phyloP scores from a whole-genome alignment of 1,140 invertebrate genomes.

The Ostrea denselamellosa region DNA sequence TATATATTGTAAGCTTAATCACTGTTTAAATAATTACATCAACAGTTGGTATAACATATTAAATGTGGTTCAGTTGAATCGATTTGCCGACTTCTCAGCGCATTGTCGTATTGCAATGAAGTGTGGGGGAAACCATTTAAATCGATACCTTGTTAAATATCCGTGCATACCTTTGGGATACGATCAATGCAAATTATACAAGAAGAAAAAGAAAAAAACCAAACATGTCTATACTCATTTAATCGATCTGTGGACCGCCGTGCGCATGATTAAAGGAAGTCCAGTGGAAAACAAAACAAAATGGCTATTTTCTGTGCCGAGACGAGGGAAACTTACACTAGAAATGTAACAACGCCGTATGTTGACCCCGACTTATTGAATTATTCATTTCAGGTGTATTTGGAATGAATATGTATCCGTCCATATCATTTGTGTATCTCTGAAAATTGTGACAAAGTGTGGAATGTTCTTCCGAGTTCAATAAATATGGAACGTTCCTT shows the following conservation, averaged over 20 bases:
- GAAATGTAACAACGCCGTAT: background rate
- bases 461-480: background rate
- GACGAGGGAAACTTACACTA: background rate
- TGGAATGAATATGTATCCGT: too few species aligned
- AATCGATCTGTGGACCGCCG: background rate
- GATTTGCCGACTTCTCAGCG: background rate
- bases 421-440: too few species aligned
- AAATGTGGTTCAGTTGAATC: background rate
- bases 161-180: background rate
- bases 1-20: too few species aligned
- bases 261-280: slow-evolving; percentile 25
- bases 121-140: background rate
- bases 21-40: too few species aligned
- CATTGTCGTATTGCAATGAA: background rate
- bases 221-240: slow-evolving; percentile 9
- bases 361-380: background rate
- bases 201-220: too few species aligned
- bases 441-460: background rate
- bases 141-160: background rate
- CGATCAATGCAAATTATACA: background rate
- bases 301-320: background rate
- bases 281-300: slow-evolving; percentile 13
- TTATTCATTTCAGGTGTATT: background rate
- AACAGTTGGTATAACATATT: too few species aligned
- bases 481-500: background rate